Evolutionary conservation across 2,113 vertebrate species (phyloP).

Genomic region (Catharus fuscescens): DNA sequence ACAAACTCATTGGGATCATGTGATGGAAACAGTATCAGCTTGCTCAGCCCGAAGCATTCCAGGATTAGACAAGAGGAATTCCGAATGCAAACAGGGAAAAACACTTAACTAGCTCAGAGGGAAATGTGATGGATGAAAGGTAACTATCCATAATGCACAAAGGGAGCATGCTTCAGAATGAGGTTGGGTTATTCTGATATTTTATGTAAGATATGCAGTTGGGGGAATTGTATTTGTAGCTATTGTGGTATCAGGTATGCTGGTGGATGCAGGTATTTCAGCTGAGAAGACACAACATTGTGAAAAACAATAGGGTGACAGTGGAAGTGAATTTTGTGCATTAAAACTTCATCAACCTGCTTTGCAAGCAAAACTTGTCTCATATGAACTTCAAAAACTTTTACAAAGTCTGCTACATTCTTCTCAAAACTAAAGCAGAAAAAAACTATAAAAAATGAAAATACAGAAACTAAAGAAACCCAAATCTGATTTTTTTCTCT

Average conservation of each 20-base stretch:
- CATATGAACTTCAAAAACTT: neutral
- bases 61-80: neutral
- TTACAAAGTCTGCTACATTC: neutral
- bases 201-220: neutral
- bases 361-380: neutral
- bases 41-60: neutral
- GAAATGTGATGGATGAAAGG: neutral
- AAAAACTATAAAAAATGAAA: neutral
- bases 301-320: neutral
- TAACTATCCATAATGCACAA: neutral
- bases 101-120: neutral
- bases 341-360: neutral
- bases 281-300: neutral
- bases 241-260: neutral
- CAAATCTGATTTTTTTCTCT: neutral
- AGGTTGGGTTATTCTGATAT: neutral
- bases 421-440: neutral
- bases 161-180: accelerated
- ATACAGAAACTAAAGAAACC: accelerated
- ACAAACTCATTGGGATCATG: neutral
- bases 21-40: neutral
- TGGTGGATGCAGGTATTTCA: neutral
- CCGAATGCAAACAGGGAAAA: neutral
- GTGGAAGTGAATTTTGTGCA: neutral
- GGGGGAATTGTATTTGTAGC: neutral